Base-by-base conservation (phyloP, 1,140 invertebrate genomes). In the Tetraneura akinire region DNA sequence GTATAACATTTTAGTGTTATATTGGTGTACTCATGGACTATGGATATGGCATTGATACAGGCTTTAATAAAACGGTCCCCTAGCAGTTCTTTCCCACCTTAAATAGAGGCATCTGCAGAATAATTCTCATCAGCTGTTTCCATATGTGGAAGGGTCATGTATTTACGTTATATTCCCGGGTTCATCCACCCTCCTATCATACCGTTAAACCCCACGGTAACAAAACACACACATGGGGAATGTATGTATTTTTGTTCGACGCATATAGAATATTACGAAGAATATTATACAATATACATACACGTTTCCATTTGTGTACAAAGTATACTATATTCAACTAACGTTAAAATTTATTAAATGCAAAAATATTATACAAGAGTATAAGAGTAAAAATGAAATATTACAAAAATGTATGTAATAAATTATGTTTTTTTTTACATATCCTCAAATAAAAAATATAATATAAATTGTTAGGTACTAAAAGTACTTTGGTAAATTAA, bases 161-260 rank as follows among this genome's bases (percentile, higher is more conserved):
- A 68, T 68, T 68, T 68, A 68, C 21, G 32, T 13, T 26, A 14
- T 45, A 37, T 68, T 55, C 73, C 51, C n/a, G 53, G 53, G 53
- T 76, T 60, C 73, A 60, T 76, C 73, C n/a, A 76, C 73, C 73
- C 73, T 76, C 73, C 32, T 55, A 9, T n/a, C 53, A 32, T 76
- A 76, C 53, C 73, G 73, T 76, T 76, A 76, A 51, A 76, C 53
- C 73, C 70, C 70, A 73, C 32, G 29, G 26, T 9, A 76, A 55
- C 73, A 42, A 57, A 76, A 76, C 53, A 76, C 32, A 57, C 47
- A 37, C 26, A 51, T 57, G 26, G 26, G n/a, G 18, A 53, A 29
- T 29, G 13, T 68, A 68, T 45, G n/a, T 23, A 68, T 37, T 68
- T 37, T 47, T 14, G 8, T 9, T 23, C 66, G 66, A 47, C 66